phyloP scores from a whole-genome alignment of 2,797 vertebrate genomes.

The Lutra lutra region DNA sequence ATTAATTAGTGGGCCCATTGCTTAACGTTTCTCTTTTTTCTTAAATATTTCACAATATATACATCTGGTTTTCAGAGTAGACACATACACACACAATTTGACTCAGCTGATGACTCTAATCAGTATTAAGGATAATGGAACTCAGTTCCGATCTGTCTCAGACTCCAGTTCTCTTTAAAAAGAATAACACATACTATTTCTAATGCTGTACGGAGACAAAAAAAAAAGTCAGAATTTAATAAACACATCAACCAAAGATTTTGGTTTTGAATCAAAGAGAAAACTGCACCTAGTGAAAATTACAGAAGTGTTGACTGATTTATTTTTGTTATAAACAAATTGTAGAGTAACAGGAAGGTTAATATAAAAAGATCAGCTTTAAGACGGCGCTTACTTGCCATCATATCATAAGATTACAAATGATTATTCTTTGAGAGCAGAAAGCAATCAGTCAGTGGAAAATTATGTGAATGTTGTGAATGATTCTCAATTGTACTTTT shows the following conservation, averaged over 20 bases:
- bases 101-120: neutral
- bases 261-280: constrained; percentile 38
- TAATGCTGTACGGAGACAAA: neutral
- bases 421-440: constrained; percentile 48
- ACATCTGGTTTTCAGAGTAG: neutral
- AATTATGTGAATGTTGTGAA: constrained; percentile 36
- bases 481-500: constrained; percentile 37
- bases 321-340: constrained; percentile 28
- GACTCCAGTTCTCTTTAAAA: neutral
- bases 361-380: constrained; percentile 29
- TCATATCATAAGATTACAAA: neutral
- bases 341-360: neutral
- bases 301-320: constrained; percentile 14
- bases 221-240: neutral
- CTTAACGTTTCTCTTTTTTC: neutral
- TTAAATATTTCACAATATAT: neutral
- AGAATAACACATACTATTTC: neutral
- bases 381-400: neutral
- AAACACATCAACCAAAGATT: neutral
- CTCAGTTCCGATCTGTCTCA: constrained; percentile 1
- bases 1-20: neutral
- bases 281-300: neutral
- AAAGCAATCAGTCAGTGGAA: constrained; percentile 29
- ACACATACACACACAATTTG: neutral
- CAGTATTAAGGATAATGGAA: neutral